Percentiles rank a stretch among this genome's conserved stretches.
These are phyloP conservation scores for Drosophila pandora DNA, from an alignment of 1,140 invertebrate genomes.

Conservation along the genomic window DNA sequence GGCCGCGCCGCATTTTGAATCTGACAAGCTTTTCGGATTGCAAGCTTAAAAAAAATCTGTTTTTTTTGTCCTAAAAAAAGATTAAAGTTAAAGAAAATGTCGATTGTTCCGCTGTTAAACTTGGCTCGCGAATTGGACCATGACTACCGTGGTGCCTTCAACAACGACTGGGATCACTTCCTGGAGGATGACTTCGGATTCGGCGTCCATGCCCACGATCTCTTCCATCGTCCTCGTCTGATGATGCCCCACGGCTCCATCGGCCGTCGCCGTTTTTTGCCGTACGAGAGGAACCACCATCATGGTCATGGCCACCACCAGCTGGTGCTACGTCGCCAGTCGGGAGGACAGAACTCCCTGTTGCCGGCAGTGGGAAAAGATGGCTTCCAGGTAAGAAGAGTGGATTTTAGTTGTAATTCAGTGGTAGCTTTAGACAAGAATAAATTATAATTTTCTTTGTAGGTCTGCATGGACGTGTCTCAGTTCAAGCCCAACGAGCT, in stretches of 20 bases:
- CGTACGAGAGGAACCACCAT: conserved; percentile 46
- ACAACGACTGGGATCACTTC: conserved; percentile 53
- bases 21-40: conserved; percentile 11
- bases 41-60: conserved; percentile 1
- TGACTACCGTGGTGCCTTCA: conserved; percentile 27
- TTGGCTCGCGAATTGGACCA: conserved; percentile 73
- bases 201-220: conserved; percentile 72
- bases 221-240: conserved; percentile 70
- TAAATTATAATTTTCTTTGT: background rate
- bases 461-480: conserved; percentile 91
- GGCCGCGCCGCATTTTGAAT: conserved; percentile 23
- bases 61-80: conserved; percentile 15
- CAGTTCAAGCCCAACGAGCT: conserved; percentile 94
- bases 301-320: conserved; percentile 33
- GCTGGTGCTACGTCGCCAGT: conserved; percentile 38
- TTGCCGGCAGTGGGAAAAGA: conserved; percentile 84
- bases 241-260: conserved; percentile 41
- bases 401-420: too few species aligned
- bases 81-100: conserved; percentile 59
- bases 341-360: conserved; percentile 31
- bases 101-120: conserved; percentile 71
- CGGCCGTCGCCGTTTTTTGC: conserved; percentile 45
- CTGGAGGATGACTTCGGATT: conserved; percentile 80
- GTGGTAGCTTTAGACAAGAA: background rate
- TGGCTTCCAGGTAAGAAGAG: conserved; percentile 84